These are phyloP conservation scores for Chaetura pelagica DNA, from an alignment of 2,113 vertebrate species.

Conservation along the genomic window DNA sequence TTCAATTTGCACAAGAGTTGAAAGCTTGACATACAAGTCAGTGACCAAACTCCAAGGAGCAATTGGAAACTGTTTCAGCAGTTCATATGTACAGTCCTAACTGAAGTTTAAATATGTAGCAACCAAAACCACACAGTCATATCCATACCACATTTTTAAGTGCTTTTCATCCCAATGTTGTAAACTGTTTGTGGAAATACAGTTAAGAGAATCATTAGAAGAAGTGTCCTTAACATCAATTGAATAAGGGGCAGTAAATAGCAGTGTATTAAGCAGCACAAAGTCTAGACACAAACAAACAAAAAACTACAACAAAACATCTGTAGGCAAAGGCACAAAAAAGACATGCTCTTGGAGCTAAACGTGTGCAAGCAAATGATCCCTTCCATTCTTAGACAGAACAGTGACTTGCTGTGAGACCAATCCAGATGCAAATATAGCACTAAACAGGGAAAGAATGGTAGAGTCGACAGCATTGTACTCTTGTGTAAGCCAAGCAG, in stretches of 20 bases:
- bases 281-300: neutral
- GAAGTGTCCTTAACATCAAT: neutral
- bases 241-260: neutral
- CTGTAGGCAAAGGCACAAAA: neutral
- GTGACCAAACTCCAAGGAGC: neutral
- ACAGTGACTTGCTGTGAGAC: neutral
- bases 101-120: neutral
- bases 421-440: rapidly evolving
- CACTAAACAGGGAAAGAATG: neutral
- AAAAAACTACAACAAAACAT: neutral
- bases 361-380: neutral
- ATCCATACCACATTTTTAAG: neutral
- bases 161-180: neutral
- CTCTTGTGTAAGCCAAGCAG: neutral
- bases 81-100: neutral
- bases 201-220: neutral
- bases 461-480: rapidly evolving
- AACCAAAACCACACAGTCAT: neutral
- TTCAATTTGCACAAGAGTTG: neutral
- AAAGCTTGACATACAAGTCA: neutral
- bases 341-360: neutral
- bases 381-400: neutral
- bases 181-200: neutral
- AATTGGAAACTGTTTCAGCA: neutral
- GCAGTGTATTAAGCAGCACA: neutral